Percentiles rank a stretch among this genome's conserved stretches.
Evolutionary conservation across 2,113 vertebrate genomes (phyloP).

Genomic region (Clinocottus analis): DNA sequence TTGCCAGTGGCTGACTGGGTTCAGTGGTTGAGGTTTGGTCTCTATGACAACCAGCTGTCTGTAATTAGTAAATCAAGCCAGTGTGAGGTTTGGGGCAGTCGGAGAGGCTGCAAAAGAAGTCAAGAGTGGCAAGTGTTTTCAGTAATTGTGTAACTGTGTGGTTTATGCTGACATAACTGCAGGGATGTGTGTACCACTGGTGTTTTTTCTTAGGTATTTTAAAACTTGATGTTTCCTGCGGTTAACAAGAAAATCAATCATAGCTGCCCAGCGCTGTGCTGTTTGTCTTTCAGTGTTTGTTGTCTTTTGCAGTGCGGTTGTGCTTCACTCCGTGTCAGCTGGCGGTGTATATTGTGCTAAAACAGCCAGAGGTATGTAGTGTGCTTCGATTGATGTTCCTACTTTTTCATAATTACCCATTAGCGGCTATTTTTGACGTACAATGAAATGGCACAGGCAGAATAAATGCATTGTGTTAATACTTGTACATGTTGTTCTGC

Average conservation of each 20-base stretch:
- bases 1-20: conserved; percentile 58
- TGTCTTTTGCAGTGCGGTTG: conserved; percentile 36
- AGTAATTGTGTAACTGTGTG: conserved; percentile 23
- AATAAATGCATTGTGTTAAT: background rate
- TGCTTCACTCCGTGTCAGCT: conserved; percentile 65
- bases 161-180: conserved; percentile 25
- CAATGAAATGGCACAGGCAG: background rate
- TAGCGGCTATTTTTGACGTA: conserved; percentile 29
- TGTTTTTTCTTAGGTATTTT: conserved; percentile 61
- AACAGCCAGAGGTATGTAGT: conserved; percentile 68
- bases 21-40: conserved; percentile 58
- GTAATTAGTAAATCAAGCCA: conserved; percentile 74
- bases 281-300: conserved; percentile 29
- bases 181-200: conserved; percentile 35
- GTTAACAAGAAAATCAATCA: conserved; percentile 22
- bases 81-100: conserved; percentile 37
- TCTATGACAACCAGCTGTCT: conserved; percentile 76
- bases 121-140: conserved; percentile 24
- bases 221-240: conserved; percentile 7
- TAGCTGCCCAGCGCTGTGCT: background rate
- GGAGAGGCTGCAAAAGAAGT: conserved; percentile 43
- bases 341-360: conserved; percentile 71
- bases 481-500: conserved; percentile 1
- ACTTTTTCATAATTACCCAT: conserved; percentile 29
- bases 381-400: conserved; percentile 16